Evolutionary conservation across 2,797 vertebrate species (phyloP).

Genomic region (Trichosurus vulpecula): DNA sequence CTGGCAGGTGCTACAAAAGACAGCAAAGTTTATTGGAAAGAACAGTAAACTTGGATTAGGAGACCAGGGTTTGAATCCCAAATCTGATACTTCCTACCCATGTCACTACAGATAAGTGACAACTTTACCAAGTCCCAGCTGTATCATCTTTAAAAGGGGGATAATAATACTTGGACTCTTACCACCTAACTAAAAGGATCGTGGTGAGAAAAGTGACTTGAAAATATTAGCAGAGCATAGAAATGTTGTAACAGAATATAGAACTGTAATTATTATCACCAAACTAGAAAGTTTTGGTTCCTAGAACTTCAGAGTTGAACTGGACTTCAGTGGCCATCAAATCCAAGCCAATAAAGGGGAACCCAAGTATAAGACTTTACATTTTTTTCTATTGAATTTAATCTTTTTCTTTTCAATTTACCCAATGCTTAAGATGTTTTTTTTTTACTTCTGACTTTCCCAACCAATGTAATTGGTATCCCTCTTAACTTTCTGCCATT

Average conservation of each 20-base stretch:
- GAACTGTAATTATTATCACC: neutral
- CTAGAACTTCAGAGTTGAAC: neutral
- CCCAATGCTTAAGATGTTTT: neutral
- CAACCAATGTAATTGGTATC: neutral
- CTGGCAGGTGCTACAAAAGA: neutral
- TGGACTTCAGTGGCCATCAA: neutral
- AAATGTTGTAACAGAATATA: neutral
- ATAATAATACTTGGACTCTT: neutral
- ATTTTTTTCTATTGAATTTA: neutral
- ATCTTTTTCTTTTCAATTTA: neutral
- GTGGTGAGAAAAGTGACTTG: neutral
- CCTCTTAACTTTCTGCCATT: neutral
- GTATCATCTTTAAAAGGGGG: neutral
- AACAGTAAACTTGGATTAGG: neutral
- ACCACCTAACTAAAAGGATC: neutral
- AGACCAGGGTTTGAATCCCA: neutral
- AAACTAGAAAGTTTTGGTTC: neutral
- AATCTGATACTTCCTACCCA: neutral
- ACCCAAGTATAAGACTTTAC: neutral
- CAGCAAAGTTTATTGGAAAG: neutral
- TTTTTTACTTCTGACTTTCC: neutral
- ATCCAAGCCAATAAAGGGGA: neutral
- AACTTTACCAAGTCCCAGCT: neutral
- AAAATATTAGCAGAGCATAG: neutral
- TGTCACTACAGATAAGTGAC: neutral